A percentile compares a stretch with the other conserved stretches of the same genome.
phyloP scores from a whole-genome alignment of 2,113 vertebrate genomes.

The Pedionomus torquatus region DNA sequence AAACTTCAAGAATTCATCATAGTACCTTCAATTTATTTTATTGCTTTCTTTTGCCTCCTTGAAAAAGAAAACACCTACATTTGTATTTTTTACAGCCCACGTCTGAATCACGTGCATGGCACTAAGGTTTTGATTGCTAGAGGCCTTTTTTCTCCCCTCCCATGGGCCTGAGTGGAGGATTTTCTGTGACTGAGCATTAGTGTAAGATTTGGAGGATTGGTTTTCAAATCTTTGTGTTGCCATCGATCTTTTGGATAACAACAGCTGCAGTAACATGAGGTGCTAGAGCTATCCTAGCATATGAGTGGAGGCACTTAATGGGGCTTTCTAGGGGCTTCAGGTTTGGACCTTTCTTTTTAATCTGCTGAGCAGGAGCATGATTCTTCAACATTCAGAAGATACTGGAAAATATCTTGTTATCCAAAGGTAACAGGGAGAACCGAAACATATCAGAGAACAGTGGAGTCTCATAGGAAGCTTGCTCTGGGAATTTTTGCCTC shows the following conservation, averaged over 20 bases:
- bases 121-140: background rate
- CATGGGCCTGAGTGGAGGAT: background rate
- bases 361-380: background rate
- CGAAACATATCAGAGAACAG: background rate
- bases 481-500: background rate
- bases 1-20: background rate
- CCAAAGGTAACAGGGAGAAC: background rate
- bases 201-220: background rate
- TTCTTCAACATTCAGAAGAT: background rate
- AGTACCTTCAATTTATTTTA: background rate
- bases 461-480: rapidly evolving
- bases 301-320: background rate
- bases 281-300: background rate
- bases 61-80: background rate
- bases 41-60: background rate
- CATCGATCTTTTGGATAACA: background rate
- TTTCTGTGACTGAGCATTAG: background rate
- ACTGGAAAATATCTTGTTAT: background rate
- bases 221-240: background rate
- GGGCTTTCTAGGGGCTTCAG: background rate
- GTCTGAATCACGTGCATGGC: background rate
- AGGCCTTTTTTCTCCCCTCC: background rate
- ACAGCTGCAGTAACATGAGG: background rate
- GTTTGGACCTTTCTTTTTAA: background rate
- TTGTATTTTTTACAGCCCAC: rapidly evolving